Evolutionary conservation across 2,888 invertebrate species (phyloP).

Genomic region (Allophyes oxyacanthae): DNA sequence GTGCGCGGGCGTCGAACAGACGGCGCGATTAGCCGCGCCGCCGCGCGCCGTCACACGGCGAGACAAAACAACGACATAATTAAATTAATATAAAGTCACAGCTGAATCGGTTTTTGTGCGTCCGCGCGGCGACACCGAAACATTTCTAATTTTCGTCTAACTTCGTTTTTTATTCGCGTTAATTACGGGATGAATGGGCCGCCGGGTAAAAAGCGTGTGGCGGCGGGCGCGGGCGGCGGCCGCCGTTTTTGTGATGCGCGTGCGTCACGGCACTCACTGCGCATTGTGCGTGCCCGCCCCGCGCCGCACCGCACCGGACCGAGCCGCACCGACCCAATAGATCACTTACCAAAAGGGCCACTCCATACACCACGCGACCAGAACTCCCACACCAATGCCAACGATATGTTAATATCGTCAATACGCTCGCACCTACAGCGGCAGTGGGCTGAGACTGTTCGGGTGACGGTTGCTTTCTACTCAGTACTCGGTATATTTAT

Average conservation of each 20-base stretch:
- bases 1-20: constrained; percentile 5
- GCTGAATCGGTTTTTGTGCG: constrained; percentile 72
- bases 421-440: too few species aligned
- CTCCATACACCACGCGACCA: background rate
- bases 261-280: constrained; percentile 72
- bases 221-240: constrained; percentile 44
- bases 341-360: constrained; percentile 31
- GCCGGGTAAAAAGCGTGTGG: constrained; percentile 62
- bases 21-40: constrained; percentile 19
- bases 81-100: constrained; percentile 81
- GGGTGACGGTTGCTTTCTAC: too few species aligned
- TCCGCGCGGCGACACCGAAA: constrained; percentile 74
- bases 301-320: constrained; percentile 13
- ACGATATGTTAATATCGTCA: too few species aligned
- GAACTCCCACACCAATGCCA: too few species aligned
- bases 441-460: too few species aligned
- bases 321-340: constrained; percentile 5
- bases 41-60: constrained; percentile 58
- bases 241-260: constrained; percentile 73
- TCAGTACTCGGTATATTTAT: background rate
- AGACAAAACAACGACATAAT: constrained; percentile 80
- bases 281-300: constrained; percentile 32
- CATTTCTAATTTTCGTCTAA: constrained; percentile 84
- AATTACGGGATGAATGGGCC: constrained; percentile 84
- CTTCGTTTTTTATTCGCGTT: constrained; percentile 81